A percentile compares a stretch with the other conserved stretches of the same genome.
Conservation (phyloP, 2,888 invertebrate genomes). For the Erebia ligea region DNA sequence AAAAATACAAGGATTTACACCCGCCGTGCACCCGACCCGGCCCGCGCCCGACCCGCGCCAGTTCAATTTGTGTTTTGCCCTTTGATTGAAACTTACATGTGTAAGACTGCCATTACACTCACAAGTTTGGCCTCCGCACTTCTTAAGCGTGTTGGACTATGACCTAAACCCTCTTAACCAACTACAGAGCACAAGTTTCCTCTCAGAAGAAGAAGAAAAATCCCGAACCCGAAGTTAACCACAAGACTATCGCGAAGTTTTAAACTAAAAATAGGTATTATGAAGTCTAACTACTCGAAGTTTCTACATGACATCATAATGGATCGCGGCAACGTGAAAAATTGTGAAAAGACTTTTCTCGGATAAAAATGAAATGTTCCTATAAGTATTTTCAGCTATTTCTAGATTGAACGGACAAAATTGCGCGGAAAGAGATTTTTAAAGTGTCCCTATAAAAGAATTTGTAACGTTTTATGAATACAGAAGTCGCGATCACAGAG, state of each 20-base stretch:
- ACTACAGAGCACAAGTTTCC: no score
- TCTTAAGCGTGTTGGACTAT: no score
- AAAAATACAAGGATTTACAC: no score
- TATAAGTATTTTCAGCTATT: not conserved
- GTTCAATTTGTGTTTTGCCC: no score
- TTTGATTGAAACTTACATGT: no score
- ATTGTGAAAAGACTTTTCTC: constrained; percentile 2
- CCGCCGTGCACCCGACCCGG: no score
- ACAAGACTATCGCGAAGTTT: not conserved
- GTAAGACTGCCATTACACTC: no score
- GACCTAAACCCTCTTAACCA: no score
- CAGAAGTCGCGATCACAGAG: constrained; percentile 35
- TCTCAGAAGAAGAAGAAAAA: no score
- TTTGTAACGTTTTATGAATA: constrained; percentile 69
- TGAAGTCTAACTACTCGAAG: not conserved
- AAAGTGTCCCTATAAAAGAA: constrained; percentile 75
- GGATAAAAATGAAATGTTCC: not conserved
- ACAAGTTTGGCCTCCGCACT: no score
- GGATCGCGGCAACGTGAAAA: constrained; percentile 2
- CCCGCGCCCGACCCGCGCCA: no score
- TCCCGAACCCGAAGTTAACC: no score
- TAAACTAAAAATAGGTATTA: not conserved
- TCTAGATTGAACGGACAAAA: constrained; percentile 5
- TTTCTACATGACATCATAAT: constrained; percentile 1
- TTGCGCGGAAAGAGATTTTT: constrained; percentile 56